Evolutionary conservation across 2,113 vertebrate genomes (phyloP).

Genomic region (Leptosomus discolor): DNA sequence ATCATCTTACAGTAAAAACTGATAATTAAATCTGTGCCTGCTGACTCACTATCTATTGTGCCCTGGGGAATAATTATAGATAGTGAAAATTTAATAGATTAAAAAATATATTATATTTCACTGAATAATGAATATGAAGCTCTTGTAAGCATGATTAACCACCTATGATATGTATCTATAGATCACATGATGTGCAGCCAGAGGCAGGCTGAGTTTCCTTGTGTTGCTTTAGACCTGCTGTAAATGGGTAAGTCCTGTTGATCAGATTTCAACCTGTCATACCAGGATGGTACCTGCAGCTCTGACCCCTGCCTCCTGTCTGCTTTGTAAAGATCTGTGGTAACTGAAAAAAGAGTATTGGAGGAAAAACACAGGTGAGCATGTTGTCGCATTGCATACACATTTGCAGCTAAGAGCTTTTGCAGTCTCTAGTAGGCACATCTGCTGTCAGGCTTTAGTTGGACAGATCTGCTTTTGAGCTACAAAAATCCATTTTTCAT

Average conservation of each 20-base stretch:
- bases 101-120: background rate
- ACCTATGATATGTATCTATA: background rate
- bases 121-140: background rate
- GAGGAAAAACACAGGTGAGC: background rate
- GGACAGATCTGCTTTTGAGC: background rate
- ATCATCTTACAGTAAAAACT: slow-evolving; percentile 55
- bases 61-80: slow-evolving; percentile 18
- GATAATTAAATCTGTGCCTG: slow-evolving; percentile 36
- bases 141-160: background rate
- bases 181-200: background rate
- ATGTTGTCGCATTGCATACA: rapidly evolving
- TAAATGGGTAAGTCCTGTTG: background rate
- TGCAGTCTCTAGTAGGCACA: background rate
- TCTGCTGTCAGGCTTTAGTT: background rate
- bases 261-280: background rate
- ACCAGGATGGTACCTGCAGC: background rate
- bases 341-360: background rate
- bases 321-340: background rate
- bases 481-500: background rate
- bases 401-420: background rate
- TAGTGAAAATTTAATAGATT: slow-evolving; percentile 20
- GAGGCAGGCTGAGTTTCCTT: background rate
- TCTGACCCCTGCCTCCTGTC: background rate
- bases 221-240: background rate
- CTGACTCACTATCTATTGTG: slow-evolving; percentile 25